Conservation (phyloP, 2,797 vertebrate species). For the Rallus crepitans region DNA sequence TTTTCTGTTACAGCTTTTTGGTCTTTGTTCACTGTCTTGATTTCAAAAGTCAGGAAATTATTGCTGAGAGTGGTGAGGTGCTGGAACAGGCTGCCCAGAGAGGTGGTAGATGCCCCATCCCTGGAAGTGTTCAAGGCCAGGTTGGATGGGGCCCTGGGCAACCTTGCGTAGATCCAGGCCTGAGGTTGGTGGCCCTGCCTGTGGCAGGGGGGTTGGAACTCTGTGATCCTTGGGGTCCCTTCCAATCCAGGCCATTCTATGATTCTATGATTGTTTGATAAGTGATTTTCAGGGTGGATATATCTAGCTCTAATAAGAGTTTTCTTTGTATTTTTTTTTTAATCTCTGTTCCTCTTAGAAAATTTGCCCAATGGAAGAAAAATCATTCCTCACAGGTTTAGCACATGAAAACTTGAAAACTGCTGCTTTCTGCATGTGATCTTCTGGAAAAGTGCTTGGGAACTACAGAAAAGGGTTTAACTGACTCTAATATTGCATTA, state of each 20-base stretch:
- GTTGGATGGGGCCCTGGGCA: too few relatives aligned
- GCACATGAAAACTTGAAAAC: not conserved
- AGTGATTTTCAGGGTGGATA: not conserved
- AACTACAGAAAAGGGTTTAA: not conserved
- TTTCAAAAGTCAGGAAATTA: not conserved
- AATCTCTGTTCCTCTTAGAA: not conserved
- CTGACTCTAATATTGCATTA: not conserved
- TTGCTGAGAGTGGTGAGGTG: too few relatives aligned
- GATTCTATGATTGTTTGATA: not conserved
- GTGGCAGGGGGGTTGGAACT: too few relatives aligned
- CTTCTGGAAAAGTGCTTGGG: not conserved
- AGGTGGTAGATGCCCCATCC: too few relatives aligned
- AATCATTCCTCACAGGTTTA: not conserved
- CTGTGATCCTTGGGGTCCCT: too few relatives aligned
- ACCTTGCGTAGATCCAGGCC: too few relatives aligned
- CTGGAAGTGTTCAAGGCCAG: too few relatives aligned
- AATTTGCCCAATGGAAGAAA: not conserved
- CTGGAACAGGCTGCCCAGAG: too few relatives aligned
- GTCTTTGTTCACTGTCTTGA: not conserved
- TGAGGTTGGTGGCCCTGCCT: too few relatives aligned
- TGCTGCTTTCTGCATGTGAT: not conserved
- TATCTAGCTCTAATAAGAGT: not conserved
- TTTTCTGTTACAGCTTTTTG: not conserved
- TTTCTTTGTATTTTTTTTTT: not conserved
- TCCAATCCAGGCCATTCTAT: too few relatives aligned